Base-by-base conservation (phyloP, 2,888 invertebrate species). In the Mactromeris polynyma region DNA sequence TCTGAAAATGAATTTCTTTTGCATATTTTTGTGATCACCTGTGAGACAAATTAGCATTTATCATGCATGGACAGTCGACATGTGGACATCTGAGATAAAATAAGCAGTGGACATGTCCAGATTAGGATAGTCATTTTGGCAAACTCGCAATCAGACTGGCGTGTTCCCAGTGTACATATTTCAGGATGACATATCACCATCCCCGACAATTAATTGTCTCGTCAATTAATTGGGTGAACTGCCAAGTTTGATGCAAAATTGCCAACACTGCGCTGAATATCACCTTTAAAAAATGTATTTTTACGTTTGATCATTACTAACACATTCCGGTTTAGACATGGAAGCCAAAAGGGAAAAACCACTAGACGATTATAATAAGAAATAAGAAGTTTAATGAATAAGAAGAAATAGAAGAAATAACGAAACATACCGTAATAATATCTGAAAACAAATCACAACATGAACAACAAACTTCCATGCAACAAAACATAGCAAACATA, bases 1-100 rank as follows among this genome's bases (percentile, higher is more conserved):
- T 54, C 82, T 82, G 58, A 36, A 82, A 73, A 73, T 73, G 73
- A 73, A 73, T 26, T 73, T 33, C 17, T 26, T 73, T 73, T 73
- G 73, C 73, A 73, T 73, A 73, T 33, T 73, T 58, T 26, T 1
- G 73, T 73, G 73, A 36, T 73, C 26, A 73, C 73, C 33, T 33
- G 73, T 33, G 73, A 26, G 73, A 33, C 73, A 73, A 33, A 19
- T 17, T 64, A 26, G 58, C 58, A 73, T 33, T 73, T 73, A 73
- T 73, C 73, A 73, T 73, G 73, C 73, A 73, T 73, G 33, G 73
- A 11, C 26, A 73, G 73, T 36, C 73, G 9, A 4, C 31, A 33
- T 26, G 73, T 73, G 73, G 17, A 73, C 19, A 36, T 17, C 17
- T 19, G 33, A 36, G 11, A 36, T 58, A 26, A 19, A 36, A n/a